phyloP scores from a whole-genome alignment of 2,797 vertebrate species.

The Linurgus olivaceus region DNA sequence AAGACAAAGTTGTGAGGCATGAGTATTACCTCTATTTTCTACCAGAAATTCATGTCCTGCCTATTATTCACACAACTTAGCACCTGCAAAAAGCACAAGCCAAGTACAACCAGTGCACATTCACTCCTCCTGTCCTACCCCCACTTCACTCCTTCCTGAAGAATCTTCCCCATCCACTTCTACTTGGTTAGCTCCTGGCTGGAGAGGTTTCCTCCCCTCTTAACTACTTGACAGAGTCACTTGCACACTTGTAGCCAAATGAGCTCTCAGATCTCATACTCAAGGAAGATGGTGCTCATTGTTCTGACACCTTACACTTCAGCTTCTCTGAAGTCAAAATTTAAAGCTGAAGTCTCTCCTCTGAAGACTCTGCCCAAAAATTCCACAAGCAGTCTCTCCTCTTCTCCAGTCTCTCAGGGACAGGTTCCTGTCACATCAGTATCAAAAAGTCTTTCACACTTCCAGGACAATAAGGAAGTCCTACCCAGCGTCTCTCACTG shows the following conservation, averaged over 20 bases:
- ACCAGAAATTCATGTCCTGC: neutral
- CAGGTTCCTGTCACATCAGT: neutral
- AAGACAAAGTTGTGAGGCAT: neutral
- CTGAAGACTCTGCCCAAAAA: neutral
- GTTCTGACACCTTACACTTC: neutral
- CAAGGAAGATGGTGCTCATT: neutral
- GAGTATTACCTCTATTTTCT: neutral
- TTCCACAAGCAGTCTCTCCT: neutral
- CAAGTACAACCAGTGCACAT: neutral
- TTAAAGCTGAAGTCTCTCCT: neutral
- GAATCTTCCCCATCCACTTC: neutral
- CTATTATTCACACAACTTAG: neutral
- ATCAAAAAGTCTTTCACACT: neutral
- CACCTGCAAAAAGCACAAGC: neutral
- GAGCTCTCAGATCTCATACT: neutral
- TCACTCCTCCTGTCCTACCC: rapidly evolving
- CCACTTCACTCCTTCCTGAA: neutral
- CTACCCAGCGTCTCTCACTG: neutral
- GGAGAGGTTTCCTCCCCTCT: neutral
- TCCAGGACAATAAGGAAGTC: neutral
- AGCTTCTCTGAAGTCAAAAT: neutral
- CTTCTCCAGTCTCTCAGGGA: neutral
- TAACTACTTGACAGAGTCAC: neutral
- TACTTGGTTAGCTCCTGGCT: neutral
- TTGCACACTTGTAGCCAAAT: neutral